Base-by-base conservation (phyloP, 2,113 vertebrate genomes). In the Siniperca chuatsi region DNA sequence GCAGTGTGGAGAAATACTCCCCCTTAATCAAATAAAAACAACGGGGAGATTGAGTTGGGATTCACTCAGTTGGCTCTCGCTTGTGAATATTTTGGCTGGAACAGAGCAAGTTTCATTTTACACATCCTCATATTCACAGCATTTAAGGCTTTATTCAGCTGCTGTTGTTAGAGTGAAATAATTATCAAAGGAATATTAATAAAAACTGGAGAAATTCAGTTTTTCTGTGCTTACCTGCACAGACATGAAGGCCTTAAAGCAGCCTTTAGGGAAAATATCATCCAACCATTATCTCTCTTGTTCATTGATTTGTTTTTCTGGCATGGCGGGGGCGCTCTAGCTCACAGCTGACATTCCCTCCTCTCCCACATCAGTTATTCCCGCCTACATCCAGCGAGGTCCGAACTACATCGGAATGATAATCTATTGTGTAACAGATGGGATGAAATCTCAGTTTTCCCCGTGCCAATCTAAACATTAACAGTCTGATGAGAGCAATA, bases 391-490 rank as follows among this genome's bases (percentile, higher is more conserved):
- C 68, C 73, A 57, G 23, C 13, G 35, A 25, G 16, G n/a, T 77
- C 85, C 58, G 12, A 75, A 42, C 65, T 58, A 8, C 87, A 85
- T 68, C 16, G 83, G 80, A 82, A 90, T 83, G 82, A 67, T 81
- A 50, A 87, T 86, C 69, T 46, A 7, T 75, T 60, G 77, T 9
- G 65, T 11, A 85, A 84, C 81, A 78, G 72, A 84, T 80, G 85
- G 75, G 62, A 33, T 1, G 52, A 67, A 87, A 79, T 66, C 60
- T 40, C 65, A 55, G 52, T 65, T 85, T 52, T n/a, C 29, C 23
- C 20, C 1, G 0, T 21, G 89, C 83, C 87, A 88, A 83, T 29
- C 73, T 35, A 92, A 94, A 94, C 84, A 90, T 91, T 86, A 87
- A 89, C 82, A 87, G 81, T 87, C 66, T 78, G 75, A 62, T 4